Evolutionary conservation across 2,797 vertebrate species (phyloP), one percentile per base, ranked within the genome.

Genomic region (Cossypha niveicapilla): DNA sequence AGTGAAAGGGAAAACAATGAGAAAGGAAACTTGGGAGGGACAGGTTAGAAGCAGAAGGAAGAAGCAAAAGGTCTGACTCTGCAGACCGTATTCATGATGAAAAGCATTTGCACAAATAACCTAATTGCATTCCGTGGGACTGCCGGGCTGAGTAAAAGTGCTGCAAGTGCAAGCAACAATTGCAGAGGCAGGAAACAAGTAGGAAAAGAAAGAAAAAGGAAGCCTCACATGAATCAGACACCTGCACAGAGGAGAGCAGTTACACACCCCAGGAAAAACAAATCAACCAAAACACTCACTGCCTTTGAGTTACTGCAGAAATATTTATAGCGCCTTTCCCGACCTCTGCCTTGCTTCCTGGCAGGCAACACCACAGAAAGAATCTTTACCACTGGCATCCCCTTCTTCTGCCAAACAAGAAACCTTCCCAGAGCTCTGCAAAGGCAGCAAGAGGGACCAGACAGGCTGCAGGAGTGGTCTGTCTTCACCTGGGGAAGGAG

Each of bases 1-100:
- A 96, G 93, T 94, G 91, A 96, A 96, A 96, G 94, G 93, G 77
- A 92, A 96, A 96, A 96, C 93, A 96, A 95, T 95, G 58, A 94
- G 82, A 96, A 95, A 95, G 95, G 95, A 96, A 96, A 91, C 94
- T 93, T 92, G 94, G 96, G 94, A 96, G 93, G 92, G 85, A 88
- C 94, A 96, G 94, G 94, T 96, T 95, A 92, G 92, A 92, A 94
- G 94, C 90, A 96, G 88, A 93, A 96, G 93, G 95, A 96, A 96
- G 87, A 94, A 91, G 92, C 95, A 95, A 94, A 96, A 93, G 88
- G 92, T 96, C 92, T 95, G 78, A 95, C 78, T 87, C 75, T 86
- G 92, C 92, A 93, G 93, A 92, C 91, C 9, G 4, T 61, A 76
- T 90, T 93, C 92, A 72, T 6, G 62, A 70, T 83, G 91, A 75